Base-by-base conservation (phyloP, 2,888 invertebrate genomes). In the Sinohyriopsis cumingii region DNA sequence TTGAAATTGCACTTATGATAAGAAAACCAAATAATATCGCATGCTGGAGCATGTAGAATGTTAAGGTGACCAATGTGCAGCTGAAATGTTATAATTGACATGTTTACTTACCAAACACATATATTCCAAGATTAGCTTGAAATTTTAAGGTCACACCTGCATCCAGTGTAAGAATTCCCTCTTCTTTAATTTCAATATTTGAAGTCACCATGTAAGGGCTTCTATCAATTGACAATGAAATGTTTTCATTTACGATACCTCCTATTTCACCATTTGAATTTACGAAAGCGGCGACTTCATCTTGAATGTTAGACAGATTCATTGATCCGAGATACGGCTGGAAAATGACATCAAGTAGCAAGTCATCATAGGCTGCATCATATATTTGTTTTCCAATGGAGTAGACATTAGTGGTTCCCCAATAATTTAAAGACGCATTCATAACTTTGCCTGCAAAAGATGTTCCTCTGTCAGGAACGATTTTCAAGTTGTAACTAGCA, bases 391-490 rank as follows among this genome's bases (percentile, higher is more conserved):
- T 64, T 56, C 60, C 53, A 28, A 78, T 75, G 4, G 9, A 57
- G 25, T 71, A 65, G 4, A 65, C 24, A 53, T 73, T 63, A 3
- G 67, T 63, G 15, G 65, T 73, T 20, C 75, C 78, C 78, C 78
- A 78, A 63, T 70, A 78, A 59, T 78, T 78, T 25, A 67, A 54
- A 20, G 75, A 72, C 7, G 75, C 75, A 61, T 78, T 75, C 22
- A 78, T 12, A 28, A 28, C 55, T 19, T 1, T 19, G 18, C 54
- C 60, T 4, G 18, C 33, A n/a, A 65, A 28, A 55, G 25, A 63
- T 18, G 5, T 18, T 12, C 45, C 33, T 33, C 5, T n/a, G 7
- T 45, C 65, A 33, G 15, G 55, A 15, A 55, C 53, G 12, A 72
- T 45, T 53, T 67, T 72, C 0, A 78, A 2, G 55, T 72, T 73